phyloP scores from a whole-genome alignment of 2,113 vertebrate genomes.

The Leptosomus discolor region DNA sequence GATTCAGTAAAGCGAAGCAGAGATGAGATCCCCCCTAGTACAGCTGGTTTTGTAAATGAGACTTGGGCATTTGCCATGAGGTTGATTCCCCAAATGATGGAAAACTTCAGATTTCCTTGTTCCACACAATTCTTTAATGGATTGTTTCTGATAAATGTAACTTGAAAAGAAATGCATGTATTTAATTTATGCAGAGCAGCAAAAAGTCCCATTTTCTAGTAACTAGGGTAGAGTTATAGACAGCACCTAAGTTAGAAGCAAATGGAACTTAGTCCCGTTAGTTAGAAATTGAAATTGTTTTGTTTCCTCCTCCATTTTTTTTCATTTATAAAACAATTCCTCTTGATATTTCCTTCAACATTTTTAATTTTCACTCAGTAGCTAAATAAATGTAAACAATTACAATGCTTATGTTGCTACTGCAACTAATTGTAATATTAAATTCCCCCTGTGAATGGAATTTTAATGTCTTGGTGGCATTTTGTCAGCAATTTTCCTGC shows the following conservation, averaged over 20 bases:
- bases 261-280: background rate
- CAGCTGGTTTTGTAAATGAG: fast-evolving
- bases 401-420: conserved; percentile 45
- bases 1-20: background rate
- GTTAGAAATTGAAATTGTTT: background rate
- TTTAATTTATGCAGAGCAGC: background rate
- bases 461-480: conserved; percentile 54
- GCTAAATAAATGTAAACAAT: conserved; percentile 57
- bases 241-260: background rate
- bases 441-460: conserved; percentile 38
- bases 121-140: background rate
- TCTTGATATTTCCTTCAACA: conserved; percentile 12
- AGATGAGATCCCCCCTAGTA: background rate
- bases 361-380: conserved; percentile 31
- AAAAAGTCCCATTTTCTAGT: background rate
- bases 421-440: conserved; percentile 62
- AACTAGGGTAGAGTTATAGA: background rate
- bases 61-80: background rate
- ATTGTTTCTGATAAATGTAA: background rate
- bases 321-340: background rate
- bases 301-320: background rate
- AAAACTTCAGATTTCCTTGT: background rate
- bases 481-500: conserved; percentile 75
- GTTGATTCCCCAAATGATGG: background rate
- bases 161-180: background rate